Evolutionary conservation across 2,113 vertebrate species (phyloP), one percentile per base, ranked within the genome.

Genomic region (Dicentrarchus labrax): DNA sequence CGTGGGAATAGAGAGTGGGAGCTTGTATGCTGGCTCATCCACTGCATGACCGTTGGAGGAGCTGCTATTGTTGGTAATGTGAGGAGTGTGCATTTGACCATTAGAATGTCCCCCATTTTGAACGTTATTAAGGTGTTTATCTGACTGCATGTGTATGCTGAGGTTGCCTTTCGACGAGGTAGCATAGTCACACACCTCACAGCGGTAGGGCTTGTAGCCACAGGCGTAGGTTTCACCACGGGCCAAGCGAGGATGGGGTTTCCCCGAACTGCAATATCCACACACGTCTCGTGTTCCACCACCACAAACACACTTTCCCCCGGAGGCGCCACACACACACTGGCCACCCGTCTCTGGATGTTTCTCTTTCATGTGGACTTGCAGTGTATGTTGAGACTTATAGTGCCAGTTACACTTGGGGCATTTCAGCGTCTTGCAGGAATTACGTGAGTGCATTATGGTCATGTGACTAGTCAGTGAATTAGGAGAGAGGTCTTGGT

Each of bases 381-480:
- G 98, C 85, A 99, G 95, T 5, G 98, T 99, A 94, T 99, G 98
- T 96, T 99, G 98, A 95, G 99, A 99, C 95, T 99, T 99, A 86
- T 99, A 99, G 96, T 99, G 98, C 98, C 98, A 99, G 96, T 99
- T 99, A 93, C 98, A 99, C 96, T 99, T 99, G 93, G 98, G 98
- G 94, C 98, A 99, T 97, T 99, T 99, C 89, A 99, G 97, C 1
- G 98, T 99, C 96, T 99, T 99, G 88, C 98, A 99, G 15, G 98
- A 99, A 95, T 99, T 99, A 69, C 98, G 97, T 68, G 98, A 99
- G 95, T 99, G 98, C 96, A 99, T 97, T 96, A 98, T 97, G 93
- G 97, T 97, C 97, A 99, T 97, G 95, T 99, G 98, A 92, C 97
- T 96, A 0, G 96, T 97, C 88, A 99, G 96, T 2, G 97, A 97